Conservation (phyloP, 2,888 invertebrate genomes). For the Aporophyla nigra region DNA sequence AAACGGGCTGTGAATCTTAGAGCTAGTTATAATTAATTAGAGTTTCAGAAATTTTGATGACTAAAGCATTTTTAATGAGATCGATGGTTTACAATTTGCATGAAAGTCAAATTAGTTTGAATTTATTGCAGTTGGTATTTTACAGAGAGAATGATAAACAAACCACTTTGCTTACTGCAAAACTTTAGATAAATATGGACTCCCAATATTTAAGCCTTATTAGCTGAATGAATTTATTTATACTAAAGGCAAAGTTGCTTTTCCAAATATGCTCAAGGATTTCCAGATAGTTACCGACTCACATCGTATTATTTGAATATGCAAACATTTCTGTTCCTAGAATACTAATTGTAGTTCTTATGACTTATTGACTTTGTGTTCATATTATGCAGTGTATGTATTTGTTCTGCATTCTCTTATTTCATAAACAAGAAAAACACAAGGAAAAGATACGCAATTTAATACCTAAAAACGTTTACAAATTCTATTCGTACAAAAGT, state of each 20-base stretch:
- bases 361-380: background rate
- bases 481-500: background rate
- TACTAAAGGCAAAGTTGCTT: background rate
- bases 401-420: too few relatives aligned
- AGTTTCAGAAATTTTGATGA: background rate
- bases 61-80: background rate
- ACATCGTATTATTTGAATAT: background rate
- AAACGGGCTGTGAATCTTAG: constrained; percentile 5
- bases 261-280: background rate
- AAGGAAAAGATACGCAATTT: background rate
- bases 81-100: background rate
- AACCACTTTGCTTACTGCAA: background rate
- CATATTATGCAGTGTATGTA: background rate
- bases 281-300: background rate
- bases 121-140: background rate
- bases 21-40: background rate
- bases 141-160: background rate
- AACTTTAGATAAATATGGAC: too few relatives aligned
- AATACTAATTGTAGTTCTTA: constrained; percentile 6
- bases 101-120: too few relatives aligned
- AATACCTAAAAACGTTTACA: background rate
- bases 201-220: too few relatives aligned
- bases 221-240: too few relatives aligned
- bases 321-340: constrained; percentile 12
- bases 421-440: background rate